phyloP scores from a whole-genome alignment of 2,797 vertebrate species.

The Smutsia temminckii region DNA sequence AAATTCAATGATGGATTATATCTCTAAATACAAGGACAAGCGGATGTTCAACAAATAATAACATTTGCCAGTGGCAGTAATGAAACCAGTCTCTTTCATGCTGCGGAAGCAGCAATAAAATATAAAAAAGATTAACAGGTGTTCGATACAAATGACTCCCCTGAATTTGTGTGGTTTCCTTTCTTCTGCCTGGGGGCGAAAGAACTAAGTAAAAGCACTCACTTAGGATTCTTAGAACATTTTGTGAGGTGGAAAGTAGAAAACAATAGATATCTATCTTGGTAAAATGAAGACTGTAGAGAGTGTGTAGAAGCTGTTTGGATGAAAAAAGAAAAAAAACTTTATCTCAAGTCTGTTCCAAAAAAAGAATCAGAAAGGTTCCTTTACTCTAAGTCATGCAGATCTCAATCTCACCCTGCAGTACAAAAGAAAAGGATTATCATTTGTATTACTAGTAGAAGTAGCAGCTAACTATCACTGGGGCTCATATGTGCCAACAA shows the following conservation, averaged over 20 bases:
- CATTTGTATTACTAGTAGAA: neutral
- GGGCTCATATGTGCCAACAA: neutral
- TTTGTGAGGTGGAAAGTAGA: neutral
- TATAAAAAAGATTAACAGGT: slow-evolving; percentile 51
- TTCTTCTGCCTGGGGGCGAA: slow-evolving; percentile 4
- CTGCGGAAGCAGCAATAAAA: neutral
- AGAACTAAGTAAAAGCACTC: slow-evolving; percentile 50
- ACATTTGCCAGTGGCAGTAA: neutral
- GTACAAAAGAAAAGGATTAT: slow-evolving; percentile 6
- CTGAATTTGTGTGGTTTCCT: slow-evolving; percentile 35
- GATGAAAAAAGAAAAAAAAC: neutral
- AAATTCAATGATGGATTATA: neutral
- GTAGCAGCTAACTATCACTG: neutral
- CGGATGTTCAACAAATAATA: slow-evolving; percentile 38
- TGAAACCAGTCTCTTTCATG: neutral
- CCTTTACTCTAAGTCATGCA: neutral
- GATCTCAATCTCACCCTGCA: slow-evolving; percentile 42
- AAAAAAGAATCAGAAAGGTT: neutral
- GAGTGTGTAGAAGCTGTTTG: neutral
- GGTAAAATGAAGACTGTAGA: slow-evolving; percentile 18
- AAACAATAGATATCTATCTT: slow-evolving; percentile 27
- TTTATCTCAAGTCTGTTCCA: slow-evolving; percentile 3
- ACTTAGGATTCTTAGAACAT: slow-evolving; percentile 35
- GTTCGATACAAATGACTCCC: neutral
- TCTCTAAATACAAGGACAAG: slow-evolving; percentile 22